Conservation (phyloP, 2,113 vertebrate genomes). For the Butorides virescens region DNA sequence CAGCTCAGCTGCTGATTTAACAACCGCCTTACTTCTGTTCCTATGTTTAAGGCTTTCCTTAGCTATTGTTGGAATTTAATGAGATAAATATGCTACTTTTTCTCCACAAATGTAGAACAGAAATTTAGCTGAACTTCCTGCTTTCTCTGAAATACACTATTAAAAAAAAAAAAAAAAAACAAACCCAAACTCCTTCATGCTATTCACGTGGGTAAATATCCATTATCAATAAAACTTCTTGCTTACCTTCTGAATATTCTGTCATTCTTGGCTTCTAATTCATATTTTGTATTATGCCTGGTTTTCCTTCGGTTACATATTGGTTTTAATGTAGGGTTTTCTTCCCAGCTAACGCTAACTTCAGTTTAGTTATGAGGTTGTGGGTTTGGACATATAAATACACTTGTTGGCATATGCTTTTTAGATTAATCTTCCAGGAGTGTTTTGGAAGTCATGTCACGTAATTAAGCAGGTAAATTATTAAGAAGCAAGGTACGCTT, state of each 20-base stretch:
- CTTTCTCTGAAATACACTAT: neutral
- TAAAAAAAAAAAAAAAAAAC: neutral
- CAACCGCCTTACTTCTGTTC: constrained; percentile 17
- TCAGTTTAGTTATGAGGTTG: neutral
- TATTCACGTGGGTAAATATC: neutral
- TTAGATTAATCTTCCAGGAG: neutral
- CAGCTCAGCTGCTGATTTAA: constrained; percentile 52
- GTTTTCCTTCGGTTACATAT: neutral
- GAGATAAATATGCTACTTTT: neutral
- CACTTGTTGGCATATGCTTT: neutral
- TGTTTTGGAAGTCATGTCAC: neutral
- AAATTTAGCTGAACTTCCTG: neutral
- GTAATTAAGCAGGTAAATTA: neutral
- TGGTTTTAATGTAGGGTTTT: neutral
- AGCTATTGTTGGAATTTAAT: constrained; percentile 18
- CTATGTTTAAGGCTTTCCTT: neutral
- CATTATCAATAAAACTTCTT: neutral
- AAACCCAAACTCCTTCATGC: neutral
- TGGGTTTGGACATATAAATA: neutral
- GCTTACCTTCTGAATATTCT: neutral
- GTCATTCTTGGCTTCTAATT: neutral
- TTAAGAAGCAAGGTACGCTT: neutral
- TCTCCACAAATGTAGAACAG: neutral
- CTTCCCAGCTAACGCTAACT: neutral
- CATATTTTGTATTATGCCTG: neutral